These are phyloP conservation scores for Sycobia sp. DNA, from an alignment of 1,140 invertebrate genomes.

Conservation along the genomic window DNA sequence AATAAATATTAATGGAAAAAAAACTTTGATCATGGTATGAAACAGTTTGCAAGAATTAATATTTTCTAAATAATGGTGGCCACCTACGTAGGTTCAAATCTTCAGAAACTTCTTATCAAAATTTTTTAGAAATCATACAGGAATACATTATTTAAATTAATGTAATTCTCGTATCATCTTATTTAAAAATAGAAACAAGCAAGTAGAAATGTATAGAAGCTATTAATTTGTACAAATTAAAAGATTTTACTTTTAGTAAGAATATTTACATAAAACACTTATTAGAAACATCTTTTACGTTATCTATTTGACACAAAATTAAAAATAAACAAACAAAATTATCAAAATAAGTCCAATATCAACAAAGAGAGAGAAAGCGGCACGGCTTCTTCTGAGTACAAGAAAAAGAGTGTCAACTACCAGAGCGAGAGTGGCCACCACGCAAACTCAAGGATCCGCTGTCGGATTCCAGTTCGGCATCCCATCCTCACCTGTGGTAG, in stretches of 20 bases:
- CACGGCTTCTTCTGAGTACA: background rate
- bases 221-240: too few relatives aligned
- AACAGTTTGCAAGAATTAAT: constrained; percentile 9
- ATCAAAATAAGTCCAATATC: constrained; percentile 7
- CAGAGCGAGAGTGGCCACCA: constrained; percentile 28
- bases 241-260: too few relatives aligned
- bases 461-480: background rate
- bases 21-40: constrained; percentile 12
- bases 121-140: too few relatives aligned
- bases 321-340: constrained; percentile 7
- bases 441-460: constrained; percentile 7
- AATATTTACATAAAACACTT: too few relatives aligned
- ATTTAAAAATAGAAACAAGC: too few relatives aligned
- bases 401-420: constrained; percentile 16
- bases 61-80: constrained; percentile 20
- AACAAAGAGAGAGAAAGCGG: constrained; percentile 9
- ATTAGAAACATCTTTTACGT: too few relatives aligned
- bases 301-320: background rate
- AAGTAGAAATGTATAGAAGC: too few relatives aligned
- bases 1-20: constrained; percentile 15
- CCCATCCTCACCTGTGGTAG: constrained; percentile 55
- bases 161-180: too few relatives aligned
- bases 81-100: too few relatives aligned
- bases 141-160: too few relatives aligned
- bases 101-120: too few relatives aligned